These are phyloP conservation scores for Colinus virginianus DNA, from an alignment of 2,113 vertebrate genomes.

Conservation along the genomic window DNA sequence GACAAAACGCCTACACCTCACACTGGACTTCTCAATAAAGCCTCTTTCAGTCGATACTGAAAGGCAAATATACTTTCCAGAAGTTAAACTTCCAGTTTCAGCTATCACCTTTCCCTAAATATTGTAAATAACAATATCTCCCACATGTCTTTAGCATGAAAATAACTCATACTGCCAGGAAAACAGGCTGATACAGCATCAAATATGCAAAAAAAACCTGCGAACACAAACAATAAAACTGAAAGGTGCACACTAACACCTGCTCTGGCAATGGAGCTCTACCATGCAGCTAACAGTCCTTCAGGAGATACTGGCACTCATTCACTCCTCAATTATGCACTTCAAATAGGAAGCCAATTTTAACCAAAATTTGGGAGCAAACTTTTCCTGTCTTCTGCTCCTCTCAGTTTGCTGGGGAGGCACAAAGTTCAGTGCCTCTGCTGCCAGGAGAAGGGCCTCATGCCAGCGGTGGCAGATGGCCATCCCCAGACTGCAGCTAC, in stretches of 20 bases:
- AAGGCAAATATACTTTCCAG: not conserved
- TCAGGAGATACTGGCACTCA: not conserved
- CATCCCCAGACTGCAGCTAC: not conserved
- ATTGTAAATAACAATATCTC: not conserved
- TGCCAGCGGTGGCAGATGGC: not conserved
- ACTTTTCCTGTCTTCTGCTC: not conserved
- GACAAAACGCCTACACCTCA: not conserved
- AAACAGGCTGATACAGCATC: not conserved
- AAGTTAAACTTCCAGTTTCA: not conserved
- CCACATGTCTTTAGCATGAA: not conserved
- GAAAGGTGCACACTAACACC: not conserved
- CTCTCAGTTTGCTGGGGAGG: not conserved
- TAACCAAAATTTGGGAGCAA: rapidly evolving
- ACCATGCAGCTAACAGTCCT: not conserved
- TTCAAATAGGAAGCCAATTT: not conserved
- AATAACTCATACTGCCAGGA: not conserved
- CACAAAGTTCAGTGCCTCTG: not conserved
- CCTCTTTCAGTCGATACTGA: not conserved
- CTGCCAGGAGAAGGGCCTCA: not conserved
- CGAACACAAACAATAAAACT: constrained; percentile 17
- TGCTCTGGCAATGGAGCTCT: not conserved
- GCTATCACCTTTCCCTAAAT: not conserved
- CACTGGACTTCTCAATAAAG: not conserved
- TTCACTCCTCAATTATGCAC: not conserved
- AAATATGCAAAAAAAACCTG: not conserved